Conservation (phyloP, 1,140 invertebrate genomes). For the Homalodisca vitripennis region DNA sequence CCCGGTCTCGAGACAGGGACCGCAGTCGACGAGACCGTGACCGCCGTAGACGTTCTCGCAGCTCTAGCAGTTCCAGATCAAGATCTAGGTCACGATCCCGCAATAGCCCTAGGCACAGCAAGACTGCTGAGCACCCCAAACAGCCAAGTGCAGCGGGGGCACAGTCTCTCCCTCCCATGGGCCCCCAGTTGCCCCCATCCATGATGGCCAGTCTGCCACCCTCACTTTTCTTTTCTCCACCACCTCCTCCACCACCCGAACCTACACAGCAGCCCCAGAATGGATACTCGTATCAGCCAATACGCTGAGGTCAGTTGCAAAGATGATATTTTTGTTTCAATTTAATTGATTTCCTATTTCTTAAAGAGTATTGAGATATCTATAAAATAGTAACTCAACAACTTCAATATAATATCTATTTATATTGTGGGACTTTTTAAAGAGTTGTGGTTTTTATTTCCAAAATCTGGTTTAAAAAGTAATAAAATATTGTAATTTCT, state of each 20-base stretch:
- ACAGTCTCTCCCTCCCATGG: neutral
- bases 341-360: no score
- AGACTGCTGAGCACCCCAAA: no score
- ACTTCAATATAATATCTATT: no score
- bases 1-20: neutral
- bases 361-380: no score
- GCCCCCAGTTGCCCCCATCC: neutral
- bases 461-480: no score
- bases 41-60: slow-evolving; percentile 23
- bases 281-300: slow-evolving; percentile 1
- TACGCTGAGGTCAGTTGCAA: neutral
- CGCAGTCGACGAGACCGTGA: slow-evolving; percentile 1
- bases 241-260: slow-evolving; percentile 20
- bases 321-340: no score
- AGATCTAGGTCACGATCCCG: slow-evolving; percentile 7
- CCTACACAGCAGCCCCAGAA: slow-evolving; percentile 1
- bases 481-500: no score
- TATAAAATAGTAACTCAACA: no score
- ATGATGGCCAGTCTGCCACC: neutral
- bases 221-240: slow-evolving; percentile 20
- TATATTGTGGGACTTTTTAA: no score
- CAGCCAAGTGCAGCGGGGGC: neutral
- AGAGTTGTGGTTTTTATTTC: no score
- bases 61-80: slow-evolving; percentile 6
- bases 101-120: neutral